Evolutionary conservation across 1,140 invertebrate species (phyloP), one percentile per base, ranked within the genome.

Genomic region (Heliconius hermathena): DNA sequence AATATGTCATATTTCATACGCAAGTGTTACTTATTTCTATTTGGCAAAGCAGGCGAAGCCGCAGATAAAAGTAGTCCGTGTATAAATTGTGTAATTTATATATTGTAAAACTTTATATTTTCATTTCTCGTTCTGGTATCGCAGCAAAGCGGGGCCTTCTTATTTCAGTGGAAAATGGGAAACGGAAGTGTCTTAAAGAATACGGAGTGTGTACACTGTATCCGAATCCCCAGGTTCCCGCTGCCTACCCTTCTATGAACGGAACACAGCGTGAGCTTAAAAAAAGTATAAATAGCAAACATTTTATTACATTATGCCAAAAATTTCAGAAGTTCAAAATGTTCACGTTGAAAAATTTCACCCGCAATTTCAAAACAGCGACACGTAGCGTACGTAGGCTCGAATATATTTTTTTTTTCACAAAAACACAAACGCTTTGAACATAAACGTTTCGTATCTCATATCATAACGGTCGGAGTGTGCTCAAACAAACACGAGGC

Each of bases 401-500:
- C 29, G 66, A 77, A 77, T 33, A 33, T 33, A 4, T 1, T 49
- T 52, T 77, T 29, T 13, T 46, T 60, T 77, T 77, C 54, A 75
- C 76, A 72, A 71, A 73, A 73, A 73, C 36, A 60, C 49, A 29
- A 78, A 71, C 71, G 72, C 72, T 73, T 49, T 46, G 70, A 73
- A 73, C 46, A 29, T 78, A 78, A 78, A 78, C 77, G 71, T 78
- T 78, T 41, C 71, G 38, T 78, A 73, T 73, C 72, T 73, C 71
- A 54, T 78, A 78, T 78, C 77, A 78, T 78, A 78, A 73, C 71
- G 76, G 66, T 77, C 76, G 49, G 70, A 73, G 49, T 57, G 71
- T 78, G 52, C 77, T 73, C 77, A 78, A 78, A 78, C 77, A 78
- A 73, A 49, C 71, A 70, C 71, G 76, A 77, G 70, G 75, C 76